phyloP scores from a whole-genome alignment of 1,140 invertebrate species.

The Drosophila triauraria region DNA sequence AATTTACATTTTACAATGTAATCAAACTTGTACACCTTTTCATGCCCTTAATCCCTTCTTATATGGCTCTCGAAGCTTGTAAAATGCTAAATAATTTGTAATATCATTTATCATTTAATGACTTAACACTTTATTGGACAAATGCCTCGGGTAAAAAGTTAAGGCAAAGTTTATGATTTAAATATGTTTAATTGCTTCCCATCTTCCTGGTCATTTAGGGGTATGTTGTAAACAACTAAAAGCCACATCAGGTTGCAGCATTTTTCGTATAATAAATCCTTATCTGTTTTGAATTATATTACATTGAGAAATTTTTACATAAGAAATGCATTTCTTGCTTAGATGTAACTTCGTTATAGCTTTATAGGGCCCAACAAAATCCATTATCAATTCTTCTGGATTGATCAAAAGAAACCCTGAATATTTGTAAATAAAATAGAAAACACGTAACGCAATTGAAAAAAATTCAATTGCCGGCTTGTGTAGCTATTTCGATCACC shows the following conservation, averaged over 20 bases:
- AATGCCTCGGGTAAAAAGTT: neutral
- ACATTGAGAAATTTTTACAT: neutral
- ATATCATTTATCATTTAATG: neutral
- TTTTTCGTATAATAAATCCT: no score
- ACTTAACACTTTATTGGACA: neutral
- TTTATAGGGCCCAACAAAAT: no score
- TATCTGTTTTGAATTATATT: neutral
- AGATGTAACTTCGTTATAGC: neutral
- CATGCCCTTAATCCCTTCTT: neutral
- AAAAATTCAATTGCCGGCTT: neutral
- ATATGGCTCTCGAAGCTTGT: no score
- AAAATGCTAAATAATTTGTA: neutral
- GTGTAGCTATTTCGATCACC: constrained; percentile 9
- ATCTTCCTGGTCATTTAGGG: no score
- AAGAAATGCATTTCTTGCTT: neutral
- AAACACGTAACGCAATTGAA: no score
- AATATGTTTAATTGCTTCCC: neutral
- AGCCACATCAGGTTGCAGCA: neutral
- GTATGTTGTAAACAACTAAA: neutral
- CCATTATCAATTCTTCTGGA: neutral
- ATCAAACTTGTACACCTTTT: neutral
- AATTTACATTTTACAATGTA: neutral
- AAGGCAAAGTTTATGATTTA: neutral
- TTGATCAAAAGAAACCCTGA: neutral
- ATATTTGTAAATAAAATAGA: neutral